phyloP scores from a whole-genome alignment of 35 echinoderm and acorn worm genomes.

The Acanthaster planci region DNA sequence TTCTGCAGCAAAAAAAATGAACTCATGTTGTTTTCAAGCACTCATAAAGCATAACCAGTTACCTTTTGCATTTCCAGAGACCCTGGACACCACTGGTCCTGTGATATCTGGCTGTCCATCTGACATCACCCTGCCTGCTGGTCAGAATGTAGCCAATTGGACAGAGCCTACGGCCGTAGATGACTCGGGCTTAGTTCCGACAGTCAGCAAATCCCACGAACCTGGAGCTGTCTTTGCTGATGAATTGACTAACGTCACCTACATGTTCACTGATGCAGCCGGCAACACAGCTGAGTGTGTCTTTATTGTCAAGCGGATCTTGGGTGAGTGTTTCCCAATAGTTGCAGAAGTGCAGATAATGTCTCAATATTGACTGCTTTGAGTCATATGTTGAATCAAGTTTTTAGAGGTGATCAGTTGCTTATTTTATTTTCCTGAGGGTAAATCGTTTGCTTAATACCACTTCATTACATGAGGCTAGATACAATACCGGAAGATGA shows the following conservation, averaged over 20 bases:
- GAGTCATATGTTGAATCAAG: too few species aligned
- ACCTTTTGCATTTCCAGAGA: not conserved
- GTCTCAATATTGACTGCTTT: too few species aligned
- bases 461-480: too few species aligned
- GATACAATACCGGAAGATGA: too few species aligned
- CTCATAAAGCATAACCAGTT: too few species aligned
- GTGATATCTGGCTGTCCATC: conserved; percentile 10
- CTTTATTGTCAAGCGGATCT: conserved; percentile 33
- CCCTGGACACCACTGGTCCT: not conserved
- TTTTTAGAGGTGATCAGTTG: too few species aligned
- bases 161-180: conserved; percentile 25
- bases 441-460: too few species aligned
- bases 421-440: too few species aligned
- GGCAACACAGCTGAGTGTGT: conserved; percentile 5
- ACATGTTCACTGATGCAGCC: conserved; percentile 11
- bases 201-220: not conserved
- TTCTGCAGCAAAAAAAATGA: too few species aligned
- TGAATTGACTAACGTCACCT: not conserved
- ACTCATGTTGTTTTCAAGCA: too few species aligned
- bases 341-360: too few species aligned
- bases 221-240: not conserved
- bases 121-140: not conserved
- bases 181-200: not conserved
- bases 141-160: not conserved
- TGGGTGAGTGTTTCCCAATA: too few species aligned